These are phyloP conservation scores for Phylloscopus collybita DNA, from an alignment of 2,797 vertebrate genomes.

Conservation along the genomic window DNA sequence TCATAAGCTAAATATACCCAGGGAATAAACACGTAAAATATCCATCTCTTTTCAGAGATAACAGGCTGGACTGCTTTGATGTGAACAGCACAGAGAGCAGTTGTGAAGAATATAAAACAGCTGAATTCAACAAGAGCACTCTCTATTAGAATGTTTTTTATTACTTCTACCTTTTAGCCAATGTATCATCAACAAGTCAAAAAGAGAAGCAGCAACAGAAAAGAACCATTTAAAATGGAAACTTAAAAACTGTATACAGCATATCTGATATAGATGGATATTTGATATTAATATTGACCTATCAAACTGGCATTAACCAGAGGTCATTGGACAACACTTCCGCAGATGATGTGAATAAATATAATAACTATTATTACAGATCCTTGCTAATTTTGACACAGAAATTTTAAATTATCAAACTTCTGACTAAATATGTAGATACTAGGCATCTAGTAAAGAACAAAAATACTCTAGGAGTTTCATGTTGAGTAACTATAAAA, in stretches of 20 bases:
- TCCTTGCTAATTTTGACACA: neutral
- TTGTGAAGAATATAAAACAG: neutral
- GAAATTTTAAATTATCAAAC: neutral
- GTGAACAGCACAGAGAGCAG: neutral
- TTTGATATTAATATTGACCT: neutral
- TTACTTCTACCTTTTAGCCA: neutral
- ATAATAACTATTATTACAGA: neutral
- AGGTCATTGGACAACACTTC: neutral
- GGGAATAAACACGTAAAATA: neutral
- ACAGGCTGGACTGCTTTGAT: constrained; percentile 2
- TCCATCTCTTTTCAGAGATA: constrained; percentile 10
- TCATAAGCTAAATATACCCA: constrained; percentile 1
- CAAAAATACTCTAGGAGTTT: neutral
- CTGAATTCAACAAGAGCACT: neutral
- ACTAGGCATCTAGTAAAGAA: neutral
- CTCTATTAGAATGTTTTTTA: neutral
- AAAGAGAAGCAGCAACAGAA: neutral
- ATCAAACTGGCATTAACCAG: neutral
- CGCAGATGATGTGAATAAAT: neutral
- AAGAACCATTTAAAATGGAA: neutral
- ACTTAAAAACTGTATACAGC: rapidly evolving
- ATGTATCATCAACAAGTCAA: neutral
- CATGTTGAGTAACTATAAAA: neutral
- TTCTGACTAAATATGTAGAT: neutral
- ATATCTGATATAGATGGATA: neutral